Conservation (phyloP, 2,888 invertebrate species). For the Crepidodera aurea region DNA sequence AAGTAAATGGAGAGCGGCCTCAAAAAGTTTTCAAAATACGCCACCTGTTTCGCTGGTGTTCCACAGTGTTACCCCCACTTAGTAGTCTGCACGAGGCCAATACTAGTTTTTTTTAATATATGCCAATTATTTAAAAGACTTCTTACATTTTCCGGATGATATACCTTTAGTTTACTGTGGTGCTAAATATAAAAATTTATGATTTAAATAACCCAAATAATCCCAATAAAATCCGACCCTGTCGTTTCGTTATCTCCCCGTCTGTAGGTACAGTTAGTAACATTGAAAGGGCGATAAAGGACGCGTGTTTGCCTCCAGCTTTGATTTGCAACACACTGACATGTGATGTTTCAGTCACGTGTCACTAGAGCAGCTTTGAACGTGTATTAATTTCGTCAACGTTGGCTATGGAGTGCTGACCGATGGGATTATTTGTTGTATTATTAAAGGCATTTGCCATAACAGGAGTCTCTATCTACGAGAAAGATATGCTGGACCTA, state of each 20-base stretch:
- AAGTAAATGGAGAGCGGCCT: too few species aligned
- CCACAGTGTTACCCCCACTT: too few species aligned
- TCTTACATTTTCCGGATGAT: too few species aligned
- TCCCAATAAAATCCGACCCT: background rate
- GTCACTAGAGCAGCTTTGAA: conserved; percentile 43
- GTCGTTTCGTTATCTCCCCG: conserved; percentile 13
- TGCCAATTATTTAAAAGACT: too few species aligned
- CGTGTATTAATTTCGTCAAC: conserved; percentile 42
- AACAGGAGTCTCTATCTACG: too few species aligned
- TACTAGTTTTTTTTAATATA: too few species aligned
- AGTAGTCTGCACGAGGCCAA: too few species aligned
- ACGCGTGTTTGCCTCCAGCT: conserved; percentile 50
- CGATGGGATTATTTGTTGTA: conserved; percentile 22
- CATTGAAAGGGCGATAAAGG: conserved; percentile 48
- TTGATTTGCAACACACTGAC: conserved; percentile 56
- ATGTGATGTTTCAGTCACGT: conserved; percentile 54
- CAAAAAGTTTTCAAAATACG: too few species aligned
- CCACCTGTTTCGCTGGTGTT: too few species aligned
- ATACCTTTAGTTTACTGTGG: too few species aligned
- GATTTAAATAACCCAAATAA: background rate
- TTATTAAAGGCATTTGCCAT: conserved; percentile 3
- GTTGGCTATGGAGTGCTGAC: conserved; percentile 19
- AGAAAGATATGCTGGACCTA: too few species aligned
- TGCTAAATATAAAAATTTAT: too few species aligned
- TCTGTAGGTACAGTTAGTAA: conserved; percentile 41